Evolutionary conservation across 2,888 invertebrate genomes (phyloP).

Genomic region (Automeris io): DNA sequence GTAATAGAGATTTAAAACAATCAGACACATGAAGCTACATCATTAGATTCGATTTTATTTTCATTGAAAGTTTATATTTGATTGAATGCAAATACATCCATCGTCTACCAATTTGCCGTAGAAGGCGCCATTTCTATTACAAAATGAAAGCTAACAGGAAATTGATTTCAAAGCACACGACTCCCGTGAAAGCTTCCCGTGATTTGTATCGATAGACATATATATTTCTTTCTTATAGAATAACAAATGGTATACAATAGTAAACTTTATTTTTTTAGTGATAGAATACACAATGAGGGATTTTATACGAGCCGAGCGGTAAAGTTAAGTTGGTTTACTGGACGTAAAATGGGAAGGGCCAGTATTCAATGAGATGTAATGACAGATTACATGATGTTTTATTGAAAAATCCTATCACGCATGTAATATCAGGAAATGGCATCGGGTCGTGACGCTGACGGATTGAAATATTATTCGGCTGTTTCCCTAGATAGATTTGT

Average conservation of each 20-base stretch:
- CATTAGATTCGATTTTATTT: too few species aligned
- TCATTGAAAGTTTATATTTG: not conserved
- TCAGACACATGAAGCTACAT: too few species aligned
- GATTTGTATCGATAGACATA: slow-evolving; percentile 57
- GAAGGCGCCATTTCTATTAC: slow-evolving; percentile 54
- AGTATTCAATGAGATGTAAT: slow-evolving; percentile 34
- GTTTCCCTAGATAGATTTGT: not conserved
- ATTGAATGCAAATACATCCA: slow-evolving; percentile 19
- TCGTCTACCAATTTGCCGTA: slow-evolving; percentile 32
- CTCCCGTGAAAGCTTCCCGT: slow-evolving; percentile 54
- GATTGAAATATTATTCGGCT: slow-evolving; percentile 16
- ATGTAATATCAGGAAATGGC: slow-evolving; percentile 29
- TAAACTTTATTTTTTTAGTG: slow-evolving; percentile 19
- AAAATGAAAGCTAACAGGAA: slow-evolving; percentile 70
- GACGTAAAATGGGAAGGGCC: slow-evolving; percentile 27
- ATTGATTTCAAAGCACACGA: slow-evolving; percentile 68
- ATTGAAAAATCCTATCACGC: slow-evolving; percentile 30
- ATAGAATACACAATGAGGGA: slow-evolving; percentile 9
- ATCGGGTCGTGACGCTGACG: slow-evolving; percentile 16
- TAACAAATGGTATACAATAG: slow-evolving; percentile 23
- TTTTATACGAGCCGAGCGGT: slow-evolving; percentile 12
- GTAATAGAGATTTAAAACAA: too few species aligned
- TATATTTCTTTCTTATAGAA: slow-evolving; percentile 25
- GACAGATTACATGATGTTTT: slow-evolving; percentile 36
- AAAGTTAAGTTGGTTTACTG: slow-evolving; percentile 17